These are phyloP conservation scores for Myiagra hebetior DNA, from an alignment of 2,113 vertebrate species.

Conservation along the genomic window DNA sequence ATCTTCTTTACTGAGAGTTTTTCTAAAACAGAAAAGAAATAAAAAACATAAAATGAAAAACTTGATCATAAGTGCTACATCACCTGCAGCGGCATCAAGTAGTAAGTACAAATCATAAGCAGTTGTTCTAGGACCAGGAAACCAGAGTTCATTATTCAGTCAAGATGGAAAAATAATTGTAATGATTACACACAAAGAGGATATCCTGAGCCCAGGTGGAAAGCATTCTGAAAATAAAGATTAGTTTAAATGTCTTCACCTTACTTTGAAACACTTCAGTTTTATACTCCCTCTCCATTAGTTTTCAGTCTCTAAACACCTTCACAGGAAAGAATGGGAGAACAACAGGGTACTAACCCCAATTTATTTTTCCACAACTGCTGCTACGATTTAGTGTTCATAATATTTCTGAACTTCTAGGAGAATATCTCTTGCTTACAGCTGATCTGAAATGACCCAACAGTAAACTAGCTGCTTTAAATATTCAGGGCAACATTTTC, in stretches of 20 bases:
- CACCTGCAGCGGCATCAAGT: rapidly evolving
- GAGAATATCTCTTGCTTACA: neutral
- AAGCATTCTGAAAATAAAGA: neutral
- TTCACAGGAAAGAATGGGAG: neutral
- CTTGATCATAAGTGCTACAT: neutral
- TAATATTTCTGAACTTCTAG: neutral
- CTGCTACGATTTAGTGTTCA: neutral
- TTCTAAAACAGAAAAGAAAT: neutral
- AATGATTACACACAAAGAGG: neutral
- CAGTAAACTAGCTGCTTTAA: neutral
- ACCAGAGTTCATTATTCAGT: neutral
- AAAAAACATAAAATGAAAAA: neutral
- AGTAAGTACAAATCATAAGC: neutral
- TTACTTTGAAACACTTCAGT: neutral
- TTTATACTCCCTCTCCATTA: neutral
- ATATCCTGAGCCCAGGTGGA: neutral
- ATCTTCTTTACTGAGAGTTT: neutral
- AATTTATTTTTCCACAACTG: neutral
- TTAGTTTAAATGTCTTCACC: neutral
- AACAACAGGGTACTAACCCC: neutral
- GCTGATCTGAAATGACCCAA: neutral
- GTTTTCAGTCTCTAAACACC: neutral
- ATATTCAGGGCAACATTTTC: neutral
- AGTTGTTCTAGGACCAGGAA: neutral
- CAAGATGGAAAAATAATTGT: neutral